Evolutionary conservation across 2,888 invertebrate species (phyloP).

Genomic region (Diadromus collaris): DNA sequence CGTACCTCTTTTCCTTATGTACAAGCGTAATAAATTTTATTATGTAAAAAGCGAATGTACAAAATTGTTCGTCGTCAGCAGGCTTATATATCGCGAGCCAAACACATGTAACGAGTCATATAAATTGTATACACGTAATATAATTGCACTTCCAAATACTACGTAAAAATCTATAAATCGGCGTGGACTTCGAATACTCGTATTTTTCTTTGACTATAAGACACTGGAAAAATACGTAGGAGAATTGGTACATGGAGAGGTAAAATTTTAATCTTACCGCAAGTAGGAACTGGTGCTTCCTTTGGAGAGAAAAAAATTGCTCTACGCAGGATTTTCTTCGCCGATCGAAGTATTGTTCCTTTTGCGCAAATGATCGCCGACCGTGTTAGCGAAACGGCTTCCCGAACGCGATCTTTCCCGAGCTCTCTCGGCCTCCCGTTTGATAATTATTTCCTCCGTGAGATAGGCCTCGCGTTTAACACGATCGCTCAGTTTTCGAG

Average conservation of each 20-base stretch:
- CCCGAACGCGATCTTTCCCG: slow-evolving; percentile 65
- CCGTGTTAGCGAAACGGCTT: slow-evolving; percentile 57
- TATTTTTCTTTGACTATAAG: background rate
- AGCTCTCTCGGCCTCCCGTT: slow-evolving; percentile 84
- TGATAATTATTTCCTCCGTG: slow-evolving; percentile 88
- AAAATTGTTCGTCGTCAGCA: slow-evolving; percentile 9
- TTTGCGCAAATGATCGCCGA: slow-evolving; percentile 63
- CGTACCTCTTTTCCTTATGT: background rate
- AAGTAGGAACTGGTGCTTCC: background rate
- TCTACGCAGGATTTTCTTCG: slow-evolving; percentile 37
- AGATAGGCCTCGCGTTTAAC: slow-evolving; percentile 88
- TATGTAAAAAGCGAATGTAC: slow-evolving; percentile 8
- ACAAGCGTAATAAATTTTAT: slow-evolving; percentile 17
- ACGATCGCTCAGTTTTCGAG: slow-evolving; percentile 85
- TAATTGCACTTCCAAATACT: background rate
- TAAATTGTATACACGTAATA: slow-evolving; percentile 9
- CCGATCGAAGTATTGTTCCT: slow-evolving; percentile 43
- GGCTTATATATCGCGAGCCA: background rate
- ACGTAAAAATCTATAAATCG: slow-evolving; percentile 13
- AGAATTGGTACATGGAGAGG: background rate
- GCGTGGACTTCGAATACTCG: background rate
- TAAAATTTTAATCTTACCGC: background rate
- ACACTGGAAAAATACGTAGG: background rate
- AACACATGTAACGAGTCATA: background rate
- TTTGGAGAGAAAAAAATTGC: background rate